Conservation (phyloP, 2,113 vertebrate species). For the Spilogale gracilis region DNA sequence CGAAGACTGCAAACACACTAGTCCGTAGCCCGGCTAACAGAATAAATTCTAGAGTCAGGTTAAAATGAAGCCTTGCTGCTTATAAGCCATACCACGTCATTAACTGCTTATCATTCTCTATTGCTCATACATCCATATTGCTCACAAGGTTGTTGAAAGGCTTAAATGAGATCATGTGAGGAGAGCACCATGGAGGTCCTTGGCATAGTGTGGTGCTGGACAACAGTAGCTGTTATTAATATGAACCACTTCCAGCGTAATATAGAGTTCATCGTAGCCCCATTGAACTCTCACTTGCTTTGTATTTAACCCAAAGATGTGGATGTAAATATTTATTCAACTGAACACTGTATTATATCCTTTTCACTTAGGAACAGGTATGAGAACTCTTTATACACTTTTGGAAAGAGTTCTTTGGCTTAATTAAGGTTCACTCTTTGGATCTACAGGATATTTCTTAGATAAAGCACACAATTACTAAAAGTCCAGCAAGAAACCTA, state of each 20-base stretch:
- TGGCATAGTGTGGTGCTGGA: no score
- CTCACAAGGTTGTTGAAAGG: not conserved
- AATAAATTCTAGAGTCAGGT: not conserved
- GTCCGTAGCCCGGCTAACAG: not conserved
- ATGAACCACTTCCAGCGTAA: not conserved
- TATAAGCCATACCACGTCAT: not conserved
- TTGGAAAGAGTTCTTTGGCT: not conserved
- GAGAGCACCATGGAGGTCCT: not conserved
- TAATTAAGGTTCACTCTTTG: not conserved
- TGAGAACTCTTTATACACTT: not conserved
- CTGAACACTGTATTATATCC: not conserved
- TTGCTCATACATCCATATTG: not conserved
- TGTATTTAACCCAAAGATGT: not conserved
- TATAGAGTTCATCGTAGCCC: not conserved
- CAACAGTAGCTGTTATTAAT: not conserved
- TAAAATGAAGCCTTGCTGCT: not conserved
- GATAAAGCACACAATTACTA: not conserved
- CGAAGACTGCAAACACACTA: not conserved
- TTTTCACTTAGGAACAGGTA: not conserved
- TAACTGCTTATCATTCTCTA: not conserved
- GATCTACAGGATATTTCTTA: not conserved
- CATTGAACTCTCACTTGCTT: not conserved
- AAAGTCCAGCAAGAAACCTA: not conserved
- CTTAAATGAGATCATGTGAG: not conserved
- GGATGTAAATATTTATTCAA: not conserved